phyloP scores from a whole-genome alignment of 2,888 invertebrate species.

The Carpatolechia fugitivella region DNA sequence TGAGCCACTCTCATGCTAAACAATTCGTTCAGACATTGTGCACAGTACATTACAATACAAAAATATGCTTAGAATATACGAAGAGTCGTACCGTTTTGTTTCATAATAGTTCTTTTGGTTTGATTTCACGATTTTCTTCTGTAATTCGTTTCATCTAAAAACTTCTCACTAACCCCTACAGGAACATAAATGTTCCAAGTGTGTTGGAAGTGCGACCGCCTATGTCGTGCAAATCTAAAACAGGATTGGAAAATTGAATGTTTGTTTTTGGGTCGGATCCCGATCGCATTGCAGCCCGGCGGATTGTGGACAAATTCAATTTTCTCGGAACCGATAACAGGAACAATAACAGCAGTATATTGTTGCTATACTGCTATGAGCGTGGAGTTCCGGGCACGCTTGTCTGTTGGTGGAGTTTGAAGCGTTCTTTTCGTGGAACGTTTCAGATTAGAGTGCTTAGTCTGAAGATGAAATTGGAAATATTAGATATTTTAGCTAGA shows the following conservation, averaged over 20 bases:
- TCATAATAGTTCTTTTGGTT: neutral
- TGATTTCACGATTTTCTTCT: neutral
- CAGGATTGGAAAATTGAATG: constrained; percentile 60
- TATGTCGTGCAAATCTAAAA: constrained; percentile 37
- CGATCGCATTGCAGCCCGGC: constrained; percentile 53
- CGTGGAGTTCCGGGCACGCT: neutral
- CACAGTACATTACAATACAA: no score
- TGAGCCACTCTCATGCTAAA: no score
- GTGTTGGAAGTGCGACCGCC: constrained; percentile 19
- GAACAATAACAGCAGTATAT: constrained; percentile 44
- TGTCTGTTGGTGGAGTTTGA: constrained; percentile 1
- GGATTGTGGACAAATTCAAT: constrained; percentile 75
- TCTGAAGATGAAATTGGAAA: neutral
- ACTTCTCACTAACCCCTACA: neutral
- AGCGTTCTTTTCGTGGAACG: neutral
- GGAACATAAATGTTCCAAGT: constrained; percentile 17
- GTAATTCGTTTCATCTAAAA: neutral
- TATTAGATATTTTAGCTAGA: no score
- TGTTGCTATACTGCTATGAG: constrained; percentile 6
- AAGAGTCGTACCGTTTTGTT: no score
- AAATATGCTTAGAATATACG: no score
- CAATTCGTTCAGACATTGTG: no score
- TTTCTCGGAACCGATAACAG: constrained; percentile 65
- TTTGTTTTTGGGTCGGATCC: constrained; percentile 56
- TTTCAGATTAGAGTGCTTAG: neutral